A percentile compares a stretch with the other conserved stretches of the same genome.
Evolutionary conservation across 2,113 vertebrate genomes (phyloP).

Genomic region (Nycticebus coucang): DNA sequence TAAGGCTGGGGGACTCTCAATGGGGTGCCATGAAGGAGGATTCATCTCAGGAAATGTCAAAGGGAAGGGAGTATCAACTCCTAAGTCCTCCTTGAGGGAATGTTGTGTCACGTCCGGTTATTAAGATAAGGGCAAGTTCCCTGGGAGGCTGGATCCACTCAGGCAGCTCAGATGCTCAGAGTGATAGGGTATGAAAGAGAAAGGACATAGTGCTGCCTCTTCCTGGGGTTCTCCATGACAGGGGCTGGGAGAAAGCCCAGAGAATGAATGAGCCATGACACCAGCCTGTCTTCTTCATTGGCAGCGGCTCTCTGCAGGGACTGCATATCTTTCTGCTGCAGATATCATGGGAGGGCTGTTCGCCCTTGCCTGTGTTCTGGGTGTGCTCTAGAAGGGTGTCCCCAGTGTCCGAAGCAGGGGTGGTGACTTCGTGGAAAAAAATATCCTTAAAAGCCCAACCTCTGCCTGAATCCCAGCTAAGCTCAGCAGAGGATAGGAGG

Average conservation of each 20-base stretch:
- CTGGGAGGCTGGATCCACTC: no score
- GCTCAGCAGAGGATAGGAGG: background rate
- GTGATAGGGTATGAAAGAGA: background rate
- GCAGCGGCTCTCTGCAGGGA: background rate
- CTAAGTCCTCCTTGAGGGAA: background rate
- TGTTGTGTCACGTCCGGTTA: fast-evolving
- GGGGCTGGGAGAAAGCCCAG: background rate
- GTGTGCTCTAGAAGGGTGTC: background rate
- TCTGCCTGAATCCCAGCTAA: background rate
- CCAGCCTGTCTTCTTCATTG: fast-evolving
- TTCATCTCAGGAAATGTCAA: background rate
- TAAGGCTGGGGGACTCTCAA: conserved; percentile 40
- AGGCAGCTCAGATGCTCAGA: background rate
- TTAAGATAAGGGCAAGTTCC: background rate
- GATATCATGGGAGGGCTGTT: background rate
- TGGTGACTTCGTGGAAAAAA: background rate
- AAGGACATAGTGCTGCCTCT: background rate
- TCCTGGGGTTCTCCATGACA: background rate
- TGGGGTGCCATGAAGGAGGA: fast-evolving
- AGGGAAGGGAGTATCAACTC: background rate
- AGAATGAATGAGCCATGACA: background rate
- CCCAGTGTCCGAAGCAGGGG: background rate
- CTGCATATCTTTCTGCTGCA: background rate
- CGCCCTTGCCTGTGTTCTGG: no score
- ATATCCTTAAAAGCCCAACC: fast-evolving